Conservation (phyloP, 1,140 invertebrate species). For the Nixonia krombeini region DNA sequence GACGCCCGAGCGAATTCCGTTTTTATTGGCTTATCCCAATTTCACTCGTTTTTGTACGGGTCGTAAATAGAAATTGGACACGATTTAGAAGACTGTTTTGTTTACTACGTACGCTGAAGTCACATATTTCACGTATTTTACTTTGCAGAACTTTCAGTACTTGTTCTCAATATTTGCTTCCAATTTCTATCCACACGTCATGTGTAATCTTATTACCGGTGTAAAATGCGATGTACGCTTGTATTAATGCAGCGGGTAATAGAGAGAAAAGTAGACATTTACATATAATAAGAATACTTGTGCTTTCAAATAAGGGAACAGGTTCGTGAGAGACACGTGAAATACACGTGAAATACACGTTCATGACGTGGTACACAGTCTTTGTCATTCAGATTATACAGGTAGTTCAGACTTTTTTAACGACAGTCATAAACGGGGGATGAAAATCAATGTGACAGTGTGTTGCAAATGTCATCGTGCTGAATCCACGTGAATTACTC, state of each 20-base stretch:
- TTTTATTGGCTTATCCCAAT: neutral
- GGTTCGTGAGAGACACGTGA: no score
- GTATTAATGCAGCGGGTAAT: constrained; percentile 4
- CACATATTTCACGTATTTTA: no score
- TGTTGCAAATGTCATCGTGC: no score
- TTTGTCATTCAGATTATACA: neutral
- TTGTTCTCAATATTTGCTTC: no score
- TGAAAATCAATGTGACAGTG: no score
- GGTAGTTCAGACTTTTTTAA: neutral
- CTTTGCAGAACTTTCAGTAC: no score
- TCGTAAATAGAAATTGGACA: neutral
- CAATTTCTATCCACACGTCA: no score
- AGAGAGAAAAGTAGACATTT: constrained; percentile 1
- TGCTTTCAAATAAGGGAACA: neutral
- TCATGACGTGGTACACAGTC: neutral
- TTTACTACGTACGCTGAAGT: neutral
- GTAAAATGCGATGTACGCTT: constrained; percentile 1
- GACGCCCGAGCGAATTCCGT: neutral
- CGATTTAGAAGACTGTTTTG: no score
- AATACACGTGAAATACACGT: no score
- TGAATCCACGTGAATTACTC: no score
- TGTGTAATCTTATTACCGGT: constrained; percentile 3
- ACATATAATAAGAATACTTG: constrained; percentile 3
- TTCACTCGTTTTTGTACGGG: neutral
- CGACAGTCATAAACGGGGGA: no score